Base-by-base conservation (phyloP, 2,888 invertebrate genomes). In the Odontomyia ornata region DNA sequence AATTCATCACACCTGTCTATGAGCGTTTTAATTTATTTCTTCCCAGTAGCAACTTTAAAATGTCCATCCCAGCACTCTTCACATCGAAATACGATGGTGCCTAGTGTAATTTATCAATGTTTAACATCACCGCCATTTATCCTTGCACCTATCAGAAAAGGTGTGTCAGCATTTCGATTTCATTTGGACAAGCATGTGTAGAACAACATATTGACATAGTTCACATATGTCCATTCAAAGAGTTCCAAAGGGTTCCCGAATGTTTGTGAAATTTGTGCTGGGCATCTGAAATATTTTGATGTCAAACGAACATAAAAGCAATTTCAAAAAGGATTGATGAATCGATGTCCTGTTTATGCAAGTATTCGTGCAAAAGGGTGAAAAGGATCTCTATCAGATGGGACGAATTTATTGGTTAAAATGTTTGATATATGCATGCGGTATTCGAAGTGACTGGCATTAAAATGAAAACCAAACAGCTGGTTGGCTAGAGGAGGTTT, bases 101-200 rank as follows among this genome's bases (percentile, higher is more conserved):
- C 9, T 23, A 25, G 27, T 9, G 62, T 62, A 62, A 62, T 62
- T 62, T 27, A 62, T 62, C 62, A 62, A 7, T 62, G 62, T 62
- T 62, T 62, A 23, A 60, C 62, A 27, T 62, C 13, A 62, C 9
- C 62, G 62, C 27, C 62, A 62, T 62, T 62, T 27, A 62, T 62
- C 28, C 62, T 27, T 25, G 62, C 13, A 27, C 62, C 62, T 62
- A 27, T 62, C 62, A 25, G 36, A 62, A 62, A 15, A 13, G 27
- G 62, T 25, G 3, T 27, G 25, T 15, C 11, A 4, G 27, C 27
- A 25, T 62, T 62, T 11, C 62, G 62, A 62, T 62, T 62, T 52
- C 52, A 4, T 52, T 27, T 15, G 62, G 27, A 27, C 62, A n/a
- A n/a, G n/a, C n/a, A 62, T 25, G 27, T 62, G 62, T 27, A 25